phyloP scores from a whole-genome alignment of 2,888 invertebrate genomes.

The Eupithecia vulgata region DNA sequence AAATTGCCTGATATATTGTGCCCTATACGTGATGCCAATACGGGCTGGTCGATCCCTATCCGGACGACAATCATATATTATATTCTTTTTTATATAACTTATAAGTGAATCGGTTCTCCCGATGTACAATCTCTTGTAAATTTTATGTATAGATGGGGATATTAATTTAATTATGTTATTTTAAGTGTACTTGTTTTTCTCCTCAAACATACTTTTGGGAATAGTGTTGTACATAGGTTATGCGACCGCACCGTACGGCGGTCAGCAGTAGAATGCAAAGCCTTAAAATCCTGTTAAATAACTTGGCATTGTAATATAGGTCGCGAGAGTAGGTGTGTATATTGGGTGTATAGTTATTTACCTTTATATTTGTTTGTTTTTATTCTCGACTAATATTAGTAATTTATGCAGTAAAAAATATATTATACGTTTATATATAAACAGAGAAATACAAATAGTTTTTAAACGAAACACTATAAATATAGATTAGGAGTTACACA shows the following conservation, averaged over 20 bases:
- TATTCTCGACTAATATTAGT: slow-evolving; percentile 79
- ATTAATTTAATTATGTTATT: slow-evolving; percentile 78
- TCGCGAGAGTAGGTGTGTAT: slow-evolving; percentile 77
- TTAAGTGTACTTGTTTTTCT: slow-evolving; percentile 71
- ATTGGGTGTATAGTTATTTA: slow-evolving; percentile 83
- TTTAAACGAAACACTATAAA: slow-evolving; percentile 77
- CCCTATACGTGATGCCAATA: slow-evolving; percentile 39
- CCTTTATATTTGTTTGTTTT: slow-evolving; percentile 67
- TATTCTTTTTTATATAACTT: slow-evolving; percentile 56
- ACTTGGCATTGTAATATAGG: slow-evolving; percentile 75
- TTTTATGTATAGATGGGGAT: slow-evolving; percentile 81
- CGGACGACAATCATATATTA: slow-evolving; percentile 46
- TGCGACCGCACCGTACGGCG: slow-evolving; percentile 53
- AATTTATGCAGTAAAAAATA: slow-evolving; percentile 81
- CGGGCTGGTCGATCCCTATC: slow-evolving; percentile 52
- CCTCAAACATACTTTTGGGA: slow-evolving; percentile 58
- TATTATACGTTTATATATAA: slow-evolving; percentile 77
- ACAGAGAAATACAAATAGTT: slow-evolving; percentile 82
- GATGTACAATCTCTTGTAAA: slow-evolving; percentile 81
- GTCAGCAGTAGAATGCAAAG: slow-evolving; percentile 63
- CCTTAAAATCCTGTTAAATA: slow-evolving; percentile 74
- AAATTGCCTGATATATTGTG: slow-evolving; percentile 47
- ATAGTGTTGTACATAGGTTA: slow-evolving; percentile 48
- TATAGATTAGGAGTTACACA: slow-evolving; percentile 80
- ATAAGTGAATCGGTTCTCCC: slow-evolving; percentile 66